phyloP scores from a whole-genome alignment of 2,797 vertebrate species.

The Meriones psammophilus region DNA sequence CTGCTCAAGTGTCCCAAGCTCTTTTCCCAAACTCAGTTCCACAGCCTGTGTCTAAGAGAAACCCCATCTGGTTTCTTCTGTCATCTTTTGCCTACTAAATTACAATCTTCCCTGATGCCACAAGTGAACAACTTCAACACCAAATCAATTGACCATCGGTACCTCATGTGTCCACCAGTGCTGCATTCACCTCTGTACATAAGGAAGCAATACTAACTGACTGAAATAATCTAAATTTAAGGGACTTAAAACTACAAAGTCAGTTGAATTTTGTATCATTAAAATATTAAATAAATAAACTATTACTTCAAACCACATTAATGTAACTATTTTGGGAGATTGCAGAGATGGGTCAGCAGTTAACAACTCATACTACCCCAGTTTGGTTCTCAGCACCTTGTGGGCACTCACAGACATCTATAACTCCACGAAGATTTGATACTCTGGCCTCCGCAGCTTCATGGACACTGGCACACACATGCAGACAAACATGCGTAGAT shows the following conservation, averaged over 20 bases:
- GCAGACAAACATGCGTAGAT: neutral
- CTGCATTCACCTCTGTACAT: neutral
- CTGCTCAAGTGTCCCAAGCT: neutral
- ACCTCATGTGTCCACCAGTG: neutral
- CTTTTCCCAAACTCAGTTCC: neutral
- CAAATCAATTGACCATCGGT: neutral
- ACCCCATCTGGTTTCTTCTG: neutral
- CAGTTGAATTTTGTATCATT: conserved; percentile 8
- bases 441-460: neutral
- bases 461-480: neutral
- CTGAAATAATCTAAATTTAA: conserved; percentile 34
- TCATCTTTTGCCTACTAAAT: neutral
- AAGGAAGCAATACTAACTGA: neutral
- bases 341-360: neutral
- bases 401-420: neutral
- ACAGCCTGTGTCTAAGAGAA: neutral
- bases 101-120: too few relatives aligned
- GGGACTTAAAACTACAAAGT: neutral
- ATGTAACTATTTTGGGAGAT: neutral
- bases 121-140: neutral
- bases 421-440: neutral
- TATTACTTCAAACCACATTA: conserved; percentile 14
- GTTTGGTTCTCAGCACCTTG: neutral
- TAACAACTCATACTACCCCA: neutral
- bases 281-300: neutral